Conservation (phyloP, 2,888 invertebrate genomes). For the Theristus sp. region DNA sequence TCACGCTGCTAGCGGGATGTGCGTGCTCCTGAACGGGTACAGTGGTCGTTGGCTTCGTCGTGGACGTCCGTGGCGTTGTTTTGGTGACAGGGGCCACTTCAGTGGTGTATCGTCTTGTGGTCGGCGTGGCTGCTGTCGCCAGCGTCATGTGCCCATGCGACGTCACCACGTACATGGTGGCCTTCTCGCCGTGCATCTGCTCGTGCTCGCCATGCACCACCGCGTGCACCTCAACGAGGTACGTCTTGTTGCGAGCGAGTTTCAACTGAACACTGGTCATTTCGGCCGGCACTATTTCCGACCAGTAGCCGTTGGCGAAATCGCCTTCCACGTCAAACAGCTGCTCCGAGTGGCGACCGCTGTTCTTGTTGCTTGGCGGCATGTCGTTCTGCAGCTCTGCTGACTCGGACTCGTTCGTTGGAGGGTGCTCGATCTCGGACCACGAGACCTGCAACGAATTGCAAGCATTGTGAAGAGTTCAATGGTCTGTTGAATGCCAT, state of each 20-base stretch:
- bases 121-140: no score
- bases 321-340: not conserved
- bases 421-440: not conserved
- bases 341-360: not conserved
- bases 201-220: conserved; percentile 20
- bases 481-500: no score
- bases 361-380: not conserved
- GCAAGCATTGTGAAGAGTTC: no score
- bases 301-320: not conserved
- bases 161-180: conserved; percentile 10
- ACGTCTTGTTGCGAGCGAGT: conserved; percentile 16
- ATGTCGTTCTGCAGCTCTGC: not conserved
- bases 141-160: not conserved
- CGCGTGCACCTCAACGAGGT: conserved; percentile 21
- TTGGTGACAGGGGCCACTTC: not conserved
- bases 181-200: conserved; percentile 21
- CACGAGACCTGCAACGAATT: not conserved
- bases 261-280: not conserved
- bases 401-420: not conserved
- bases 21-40: not conserved
- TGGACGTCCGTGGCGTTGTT: not conserved
- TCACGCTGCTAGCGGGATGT: not conserved
- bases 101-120: no score
- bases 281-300: not conserved
- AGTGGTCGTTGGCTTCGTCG: not conserved